phyloP scores from a whole-genome alignment of 2,113 vertebrate species.

The Antechinus stuartii region DNA sequence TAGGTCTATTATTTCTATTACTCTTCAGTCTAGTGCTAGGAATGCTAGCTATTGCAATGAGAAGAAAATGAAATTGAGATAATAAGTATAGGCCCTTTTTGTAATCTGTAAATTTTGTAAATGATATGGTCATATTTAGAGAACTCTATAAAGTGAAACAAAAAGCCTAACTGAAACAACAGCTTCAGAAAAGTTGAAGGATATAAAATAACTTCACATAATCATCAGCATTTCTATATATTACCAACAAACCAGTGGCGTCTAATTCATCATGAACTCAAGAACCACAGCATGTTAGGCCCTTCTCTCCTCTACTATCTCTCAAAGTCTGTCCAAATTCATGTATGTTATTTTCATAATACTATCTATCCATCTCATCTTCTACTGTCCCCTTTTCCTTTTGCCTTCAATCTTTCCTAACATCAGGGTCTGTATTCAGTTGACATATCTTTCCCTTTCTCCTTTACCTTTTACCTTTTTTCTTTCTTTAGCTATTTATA shows the following conservation, averaged over 20 bases:
- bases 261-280: background rate
- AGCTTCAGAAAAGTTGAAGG: background rate
- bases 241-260: background rate
- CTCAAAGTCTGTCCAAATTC: background rate
- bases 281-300: background rate
- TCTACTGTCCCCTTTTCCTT: background rate
- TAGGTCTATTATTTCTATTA: background rate
- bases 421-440: background rate
- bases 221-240: background rate
- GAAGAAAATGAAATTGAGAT: background rate
- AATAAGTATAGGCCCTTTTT: background rate
- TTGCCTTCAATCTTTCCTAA: background rate
- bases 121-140: background rate
- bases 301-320: background rate
- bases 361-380: background rate
- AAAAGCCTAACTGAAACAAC: background rate
- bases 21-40: background rate
- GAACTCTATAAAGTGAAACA: background rate
- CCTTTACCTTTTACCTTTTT: too few species aligned
- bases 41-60: background rate
- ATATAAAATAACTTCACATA: background rate
- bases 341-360: background rate
- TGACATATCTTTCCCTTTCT: too few species aligned
- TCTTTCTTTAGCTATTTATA: too few species aligned
- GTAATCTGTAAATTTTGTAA: background rate